Base-by-base conservation (phyloP, 2,113 vertebrate genomes). In the Phoxinus phoxinus region DNA sequence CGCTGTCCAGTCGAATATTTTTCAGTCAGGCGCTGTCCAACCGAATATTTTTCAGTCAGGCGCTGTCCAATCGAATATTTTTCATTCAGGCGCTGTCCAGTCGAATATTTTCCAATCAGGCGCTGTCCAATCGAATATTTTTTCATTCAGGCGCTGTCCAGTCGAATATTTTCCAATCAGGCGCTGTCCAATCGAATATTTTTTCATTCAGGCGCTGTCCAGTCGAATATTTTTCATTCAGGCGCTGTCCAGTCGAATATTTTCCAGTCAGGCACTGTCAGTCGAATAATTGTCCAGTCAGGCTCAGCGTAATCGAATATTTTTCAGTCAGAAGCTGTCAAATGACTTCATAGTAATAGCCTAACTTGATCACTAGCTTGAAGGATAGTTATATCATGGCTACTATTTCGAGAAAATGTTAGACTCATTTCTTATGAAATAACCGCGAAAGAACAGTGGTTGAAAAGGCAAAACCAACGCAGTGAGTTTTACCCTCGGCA, bases 61-160 rank as follows among this genome's bases (percentile, higher is more conserved):
- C 37, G 0, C 1, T 41, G 37, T 2, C 0, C 1, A 41, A 41
- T 0, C 0, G 1, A 41, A 41, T 41, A 41, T 41, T 41, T 2
- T 41, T 0, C 0, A 41, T 1, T 41, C 41, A 41, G 8, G 41
- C 8, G 0, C 37, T 41, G 37, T 8, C 0, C 1, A 41, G 9
- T 2, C 1, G 8, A 41, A 41, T 41, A 41, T 41, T 41, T 41
- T 41, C 0, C 1, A 9, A 8, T 41, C 7, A 41, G 37, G 7
- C 37, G 1, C 8, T 41, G 8, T 0, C 0, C 1, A 41, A 41
- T 2, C 37, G 8, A 41, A 41, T 9, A 41, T 41, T 41, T 41
- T 41, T 41, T 0, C 7, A 41, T 7, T 41, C 7, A 41, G 37
- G 7, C 1, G 7, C 7, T 41, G 37, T 41, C 0, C 7, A 41